Percentiles rank a stretch among this genome's conserved stretches.
Conservation (phyloP, 1,140 invertebrate genomes). For the Thaumatotibia leucotreta region DNA sequence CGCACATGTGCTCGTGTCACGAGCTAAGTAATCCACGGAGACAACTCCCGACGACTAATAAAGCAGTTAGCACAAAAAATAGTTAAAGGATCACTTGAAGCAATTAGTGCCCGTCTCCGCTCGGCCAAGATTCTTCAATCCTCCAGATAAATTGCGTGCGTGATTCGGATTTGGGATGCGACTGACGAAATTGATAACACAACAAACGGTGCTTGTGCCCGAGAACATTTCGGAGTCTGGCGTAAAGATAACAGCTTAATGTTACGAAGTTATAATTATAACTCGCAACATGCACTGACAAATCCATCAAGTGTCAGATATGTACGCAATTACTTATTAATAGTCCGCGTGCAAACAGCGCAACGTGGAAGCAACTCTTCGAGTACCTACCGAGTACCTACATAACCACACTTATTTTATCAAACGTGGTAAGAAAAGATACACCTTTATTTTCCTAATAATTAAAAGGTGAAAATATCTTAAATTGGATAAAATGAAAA, state of each 20-base stretch:
- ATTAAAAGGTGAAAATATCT: too few relatives aligned
- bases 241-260: neutral
- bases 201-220: neutral
- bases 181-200: neutral
- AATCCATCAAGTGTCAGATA: conserved; percentile 5
- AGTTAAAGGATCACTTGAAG: conserved; percentile 12
- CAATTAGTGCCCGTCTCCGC: neutral
- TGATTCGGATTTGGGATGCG: conserved; percentile 7
- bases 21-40: neutral
- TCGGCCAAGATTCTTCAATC: neutral
- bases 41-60: conserved; percentile 16
- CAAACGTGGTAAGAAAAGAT: too few relatives aligned
- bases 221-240: neutral
- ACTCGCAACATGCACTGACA: neutral
- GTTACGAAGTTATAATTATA: neutral
- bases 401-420: too few relatives aligned
- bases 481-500: too few relatives aligned
- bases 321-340: conserved; percentile 4
- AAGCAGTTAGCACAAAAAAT: conserved; percentile 21
- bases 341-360: neutral
- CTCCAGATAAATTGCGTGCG: neutral
- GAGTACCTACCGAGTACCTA: too few relatives aligned
- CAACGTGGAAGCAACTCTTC: too few relatives aligned
- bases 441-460: too few relatives aligned
- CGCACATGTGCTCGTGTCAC: too few relatives aligned